Base-by-base conservation (phyloP, 2,888 invertebrate genomes). In the Frankliniella fusca region DNA sequence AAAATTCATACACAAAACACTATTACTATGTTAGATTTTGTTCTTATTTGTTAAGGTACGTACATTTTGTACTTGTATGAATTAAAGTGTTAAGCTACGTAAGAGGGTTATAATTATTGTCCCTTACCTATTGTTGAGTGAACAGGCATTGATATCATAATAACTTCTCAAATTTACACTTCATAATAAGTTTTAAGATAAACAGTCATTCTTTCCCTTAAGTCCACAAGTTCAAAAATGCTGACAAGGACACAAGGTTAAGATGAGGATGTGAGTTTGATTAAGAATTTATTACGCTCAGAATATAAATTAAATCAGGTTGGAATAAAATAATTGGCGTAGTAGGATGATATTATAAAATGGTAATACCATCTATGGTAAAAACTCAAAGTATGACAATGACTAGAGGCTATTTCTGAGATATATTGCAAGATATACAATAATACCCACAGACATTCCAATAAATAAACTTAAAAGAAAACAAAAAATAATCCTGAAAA, bases 31-130 rank as follows among this genome's bases (percentile, higher is more conserved):
- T 76, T 76, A 76, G 70, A 76, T 12, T 76, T 76, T 76, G 70
- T 76, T 76, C 70, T 76, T 76, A 76, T 23, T 76, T 76, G 27
- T 76, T 76, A 76, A 76, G 70, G 23, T 76, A 76, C 70, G 70
- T 76, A 76, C 70, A 76, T 76, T 76, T 76, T 76, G 70, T 76
- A 76, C 70, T 76, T 27, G 27, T 76, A 76, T 76, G 70, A 76
- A 76, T 27, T 76, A 76, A 9, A 27, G 70, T 76, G 70, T 76
- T 76, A 76, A 11, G 23, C 70, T 76, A 61, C 61, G n/a, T n/a
- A 27, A 70, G 70, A 76, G 70, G n/a, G 23, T 27, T 76, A 38
- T 38, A 76, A 76, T 76, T 76, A 76, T 76, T 76, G 70, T 76
- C 70, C 70, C 70, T 76, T 76, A 76, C 70, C 70, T 76, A 76